Evolutionary conservation across 2,113 vertebrate genomes (phyloP).

Genomic region (Zosterops japonicus): DNA sequence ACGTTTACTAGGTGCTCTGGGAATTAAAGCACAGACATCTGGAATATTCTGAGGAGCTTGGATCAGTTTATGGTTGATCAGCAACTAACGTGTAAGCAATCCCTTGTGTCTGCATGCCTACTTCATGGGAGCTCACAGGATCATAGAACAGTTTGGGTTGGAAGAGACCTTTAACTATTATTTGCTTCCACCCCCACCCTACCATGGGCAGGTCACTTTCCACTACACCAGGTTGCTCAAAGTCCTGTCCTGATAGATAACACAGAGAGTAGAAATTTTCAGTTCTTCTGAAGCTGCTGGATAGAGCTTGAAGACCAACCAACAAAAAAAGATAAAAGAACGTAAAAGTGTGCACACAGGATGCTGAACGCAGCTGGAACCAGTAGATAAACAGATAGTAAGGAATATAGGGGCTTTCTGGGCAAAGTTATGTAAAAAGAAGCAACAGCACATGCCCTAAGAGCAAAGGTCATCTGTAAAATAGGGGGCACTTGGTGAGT

Average conservation of each 20-base stretch:
- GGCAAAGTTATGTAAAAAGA: not conserved
- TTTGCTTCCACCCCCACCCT: not conserved
- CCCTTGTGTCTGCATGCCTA: accelerated
- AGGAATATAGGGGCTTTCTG: not conserved
- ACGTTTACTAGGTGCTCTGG: accelerated
- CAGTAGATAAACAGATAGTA: not conserved
- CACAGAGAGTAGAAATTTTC: not conserved
- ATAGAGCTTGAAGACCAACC: not conserved
- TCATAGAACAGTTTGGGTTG: not conserved
- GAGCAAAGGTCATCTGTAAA: not conserved
- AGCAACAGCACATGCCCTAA: not conserved
- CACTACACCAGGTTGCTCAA: not conserved
- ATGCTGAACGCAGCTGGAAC: not conserved
- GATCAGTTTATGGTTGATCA: not conserved
- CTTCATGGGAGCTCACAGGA: not conserved
- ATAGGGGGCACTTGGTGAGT: not conserved
- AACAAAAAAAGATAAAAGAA: not conserved
- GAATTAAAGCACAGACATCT: not conserved
- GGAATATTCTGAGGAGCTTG: not conserved
- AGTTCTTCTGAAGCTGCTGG: not conserved
- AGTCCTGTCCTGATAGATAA: not conserved
- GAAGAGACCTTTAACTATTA: not conserved
- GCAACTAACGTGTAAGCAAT: accelerated
- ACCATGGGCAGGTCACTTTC: not conserved
- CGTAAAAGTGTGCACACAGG: not conserved